phyloP scores from a whole-genome alignment of 2,113 vertebrate genomes.

The Paracanthobrama guichenoti region DNA sequence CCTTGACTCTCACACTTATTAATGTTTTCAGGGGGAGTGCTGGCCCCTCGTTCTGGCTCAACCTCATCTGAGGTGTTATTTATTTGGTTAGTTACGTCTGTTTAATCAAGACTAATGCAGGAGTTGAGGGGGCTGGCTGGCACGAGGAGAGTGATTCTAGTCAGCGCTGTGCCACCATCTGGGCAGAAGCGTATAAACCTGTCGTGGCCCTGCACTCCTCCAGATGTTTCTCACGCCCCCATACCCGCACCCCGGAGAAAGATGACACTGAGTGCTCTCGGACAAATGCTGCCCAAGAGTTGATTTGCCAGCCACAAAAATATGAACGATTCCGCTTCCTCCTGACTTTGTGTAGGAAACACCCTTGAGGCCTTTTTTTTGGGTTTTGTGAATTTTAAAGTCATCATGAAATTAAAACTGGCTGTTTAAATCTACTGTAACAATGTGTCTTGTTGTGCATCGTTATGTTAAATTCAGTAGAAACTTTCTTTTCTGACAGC shows the following conservation, averaged over 20 bases:
- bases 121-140: slow-evolving; percentile 64
- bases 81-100: slow-evolving; percentile 66
- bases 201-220: slow-evolving; percentile 74
- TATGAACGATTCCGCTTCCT: slow-evolving; percentile 11
- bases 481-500: neutral
- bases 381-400: neutral
- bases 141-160: slow-evolving; percentile 74
- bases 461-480: neutral
- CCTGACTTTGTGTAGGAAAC: slow-evolving; percentile 6
- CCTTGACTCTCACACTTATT: slow-evolving; percentile 65
- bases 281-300: slow-evolving; percentile 36
- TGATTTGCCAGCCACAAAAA: slow-evolving; percentile 26
- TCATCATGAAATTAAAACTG: neutral
- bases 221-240: slow-evolving; percentile 75
- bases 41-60: slow-evolving; percentile 26
- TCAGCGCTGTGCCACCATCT: slow-evolving; percentile 81
- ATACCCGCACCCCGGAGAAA: slow-evolving; percentile 50
- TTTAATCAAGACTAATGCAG: slow-evolving; percentile 73
- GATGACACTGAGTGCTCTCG: slow-evolving; percentile 55
- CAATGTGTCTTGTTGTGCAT: neutral
- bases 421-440: neutral
- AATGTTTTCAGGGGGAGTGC: slow-evolving; percentile 58
- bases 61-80: slow-evolving; percentile 60
- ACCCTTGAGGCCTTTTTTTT: slow-evolving; percentile 2
- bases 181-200: slow-evolving; percentile 79